Percentiles rank a stretch among this genome's conserved stretches.
phyloP scores from a whole-genome alignment of 1,140 invertebrate species.

The Sarcophaga peregrina region DNA sequence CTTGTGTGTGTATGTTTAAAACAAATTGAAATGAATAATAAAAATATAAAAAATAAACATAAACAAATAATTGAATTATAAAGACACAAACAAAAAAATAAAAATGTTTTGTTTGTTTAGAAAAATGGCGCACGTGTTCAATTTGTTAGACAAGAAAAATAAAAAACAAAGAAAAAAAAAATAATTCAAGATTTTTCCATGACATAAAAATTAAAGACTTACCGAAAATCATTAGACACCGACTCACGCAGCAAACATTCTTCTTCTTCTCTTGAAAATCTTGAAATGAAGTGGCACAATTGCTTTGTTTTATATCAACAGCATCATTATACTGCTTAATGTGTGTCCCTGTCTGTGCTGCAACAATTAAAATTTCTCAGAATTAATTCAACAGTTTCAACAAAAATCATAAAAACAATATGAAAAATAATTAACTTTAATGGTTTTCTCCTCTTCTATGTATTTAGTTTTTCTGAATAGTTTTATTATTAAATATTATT shows the following conservation, averaged over 20 bases:
- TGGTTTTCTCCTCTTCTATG: no score
- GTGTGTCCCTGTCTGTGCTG: neutral
- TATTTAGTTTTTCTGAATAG: neutral
- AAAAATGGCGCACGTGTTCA: constrained; percentile 19
- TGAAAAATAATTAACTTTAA: constrained; percentile 12
- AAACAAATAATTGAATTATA: constrained; percentile 5
- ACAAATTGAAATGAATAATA: neutral
- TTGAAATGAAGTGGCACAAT: constrained; percentile 2
- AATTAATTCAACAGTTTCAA: neutral
- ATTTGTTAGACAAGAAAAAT: neutral
- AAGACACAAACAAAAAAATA: neutral
- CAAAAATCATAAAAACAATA: neutral
- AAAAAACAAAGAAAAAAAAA: neutral
- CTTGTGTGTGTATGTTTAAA: no score
- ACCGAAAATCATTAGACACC: no score
- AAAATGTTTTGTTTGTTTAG: constrained; percentile 2
- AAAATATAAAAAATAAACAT: neutral
- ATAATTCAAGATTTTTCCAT: neutral
- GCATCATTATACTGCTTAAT: neutral
- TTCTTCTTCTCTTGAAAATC: no score
- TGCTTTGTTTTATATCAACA: neutral
- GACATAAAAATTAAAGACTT: neutral
- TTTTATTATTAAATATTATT: neutral
- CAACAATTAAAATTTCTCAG: neutral
- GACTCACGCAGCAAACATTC: no score